A percentile compares a stretch with the other conserved stretches of the same genome.
phyloP scores from a whole-genome alignment of 2,113 vertebrate species.

The Leptobrachium ailaonicum region DNA sequence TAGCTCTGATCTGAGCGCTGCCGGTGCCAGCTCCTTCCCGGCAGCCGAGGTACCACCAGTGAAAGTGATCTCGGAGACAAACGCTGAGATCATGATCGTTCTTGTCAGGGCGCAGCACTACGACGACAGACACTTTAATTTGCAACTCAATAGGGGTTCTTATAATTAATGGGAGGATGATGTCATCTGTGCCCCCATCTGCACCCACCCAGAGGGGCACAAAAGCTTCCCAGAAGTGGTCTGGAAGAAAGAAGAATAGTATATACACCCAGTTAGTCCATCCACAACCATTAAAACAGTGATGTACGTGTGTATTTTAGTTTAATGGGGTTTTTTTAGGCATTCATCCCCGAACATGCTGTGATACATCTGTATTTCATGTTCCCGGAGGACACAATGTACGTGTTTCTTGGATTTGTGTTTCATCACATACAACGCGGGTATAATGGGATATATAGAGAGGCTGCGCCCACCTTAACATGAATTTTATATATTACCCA shows the following conservation, averaged over 20 bases:
- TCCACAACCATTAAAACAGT: not conserved
- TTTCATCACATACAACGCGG: too few relatives aligned
- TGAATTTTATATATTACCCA: too few relatives aligned
- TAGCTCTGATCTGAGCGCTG: not conserved
- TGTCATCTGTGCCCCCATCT: constrained; percentile 7
- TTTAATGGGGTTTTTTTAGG: too few relatives aligned
- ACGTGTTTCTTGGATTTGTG: too few relatives aligned
- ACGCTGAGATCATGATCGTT: constrained; percentile 9
- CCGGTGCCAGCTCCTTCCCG: constrained; percentile 1
- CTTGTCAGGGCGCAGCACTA: constrained; percentile 15
- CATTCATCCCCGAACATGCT: too few relatives aligned
- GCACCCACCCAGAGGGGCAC: not conserved
- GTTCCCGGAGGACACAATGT: too few relatives aligned
- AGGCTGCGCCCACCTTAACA: too few relatives aligned
- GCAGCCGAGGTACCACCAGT: not conserved
- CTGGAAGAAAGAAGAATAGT: too few relatives aligned
- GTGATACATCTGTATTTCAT: too few relatives aligned
- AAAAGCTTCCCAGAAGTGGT: not conserved
- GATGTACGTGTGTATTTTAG: too few relatives aligned
- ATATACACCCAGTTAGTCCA: not conserved
- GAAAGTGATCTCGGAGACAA: constrained; percentile 8
- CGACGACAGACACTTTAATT: not conserved
- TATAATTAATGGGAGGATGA: constrained; percentile 2
- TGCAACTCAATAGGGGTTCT: constrained; percentile 3
- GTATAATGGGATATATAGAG: too few relatives aligned